Conservation (phyloP, 2,888 invertebrate genomes). For the Pycnomerus fuliginosus region DNA sequence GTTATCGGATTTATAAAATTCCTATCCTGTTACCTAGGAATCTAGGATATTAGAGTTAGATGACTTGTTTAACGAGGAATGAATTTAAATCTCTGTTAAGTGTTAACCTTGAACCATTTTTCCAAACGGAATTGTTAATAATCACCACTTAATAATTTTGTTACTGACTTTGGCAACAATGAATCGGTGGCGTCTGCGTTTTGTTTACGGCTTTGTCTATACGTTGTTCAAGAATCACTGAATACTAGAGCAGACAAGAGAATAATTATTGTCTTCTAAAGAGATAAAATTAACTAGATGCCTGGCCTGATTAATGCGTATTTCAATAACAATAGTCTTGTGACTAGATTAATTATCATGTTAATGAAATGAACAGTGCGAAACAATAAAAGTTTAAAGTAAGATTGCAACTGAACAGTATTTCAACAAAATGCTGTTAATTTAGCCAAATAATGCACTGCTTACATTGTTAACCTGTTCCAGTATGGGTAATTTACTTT, state of each 20-base stretch:
- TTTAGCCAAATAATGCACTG: constrained; percentile 5
- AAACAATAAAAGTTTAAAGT: constrained; percentile 23
- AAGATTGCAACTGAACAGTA: constrained; percentile 13
- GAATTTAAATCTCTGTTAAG: too few relatives aligned
- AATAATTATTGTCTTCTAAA: constrained; percentile 21
- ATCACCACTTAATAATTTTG: too few relatives aligned
- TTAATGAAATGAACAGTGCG: constrained; percentile 18
- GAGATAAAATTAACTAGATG: constrained; percentile 25
- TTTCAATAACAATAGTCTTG: constrained; percentile 24
- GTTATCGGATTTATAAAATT: too few relatives aligned
- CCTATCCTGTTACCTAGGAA: too few relatives aligned
- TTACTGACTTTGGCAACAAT: too few relatives aligned
- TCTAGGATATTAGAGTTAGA: too few relatives aligned
- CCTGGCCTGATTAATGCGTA: constrained; percentile 20
- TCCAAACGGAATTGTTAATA: too few relatives aligned
- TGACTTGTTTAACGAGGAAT: too few relatives aligned
- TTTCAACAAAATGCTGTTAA: constrained; percentile 16
- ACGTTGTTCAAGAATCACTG: constrained; percentile 13
- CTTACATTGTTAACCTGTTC: too few relatives aligned
- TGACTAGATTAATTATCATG: constrained; percentile 21
- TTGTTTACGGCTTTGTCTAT: constrained; percentile 7
- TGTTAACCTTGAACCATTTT: too few relatives aligned
- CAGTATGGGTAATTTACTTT: too few relatives aligned
- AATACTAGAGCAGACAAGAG: constrained; percentile 16
- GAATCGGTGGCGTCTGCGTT: neutral